phyloP scores from a whole-genome alignment of 2,797 vertebrate genomes.

The Sebastes nivosus region DNA sequence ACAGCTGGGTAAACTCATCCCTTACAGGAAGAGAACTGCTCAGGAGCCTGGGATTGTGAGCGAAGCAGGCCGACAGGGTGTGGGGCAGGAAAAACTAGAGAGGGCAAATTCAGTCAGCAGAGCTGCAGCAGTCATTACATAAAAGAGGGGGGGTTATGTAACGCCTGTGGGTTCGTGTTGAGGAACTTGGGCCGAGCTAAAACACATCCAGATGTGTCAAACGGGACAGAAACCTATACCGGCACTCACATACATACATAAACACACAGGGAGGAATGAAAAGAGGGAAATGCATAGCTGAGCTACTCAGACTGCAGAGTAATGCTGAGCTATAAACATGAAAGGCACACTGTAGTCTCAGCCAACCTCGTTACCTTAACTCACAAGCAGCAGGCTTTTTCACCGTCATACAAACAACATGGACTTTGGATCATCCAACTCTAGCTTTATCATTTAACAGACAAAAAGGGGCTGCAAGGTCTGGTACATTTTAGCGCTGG shows the following conservation, averaged over 20 bases:
- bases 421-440: not conserved
- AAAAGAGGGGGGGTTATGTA: constrained; percentile 78
- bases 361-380: constrained; percentile 58
- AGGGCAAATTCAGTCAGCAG: constrained; percentile 71
- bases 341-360: constrained; percentile 57
- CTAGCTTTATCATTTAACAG: not conserved
- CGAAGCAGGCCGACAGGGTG: constrained; percentile 57
- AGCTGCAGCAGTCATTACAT: constrained; percentile 82
- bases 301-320: constrained; percentile 65
- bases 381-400: constrained; percentile 39
- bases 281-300: constrained; percentile 20
- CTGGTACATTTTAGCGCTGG: not conserved
- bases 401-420: not conserved
- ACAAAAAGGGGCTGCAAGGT: not conserved
- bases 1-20: constrained; percentile 45
- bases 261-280: constrained; percentile 6
- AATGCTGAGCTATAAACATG: constrained; percentile 73
- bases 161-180: constrained; percentile 75
- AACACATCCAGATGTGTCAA: constrained; percentile 80
- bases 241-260: constrained; percentile 1
- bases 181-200: constrained; percentile 70
- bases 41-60: constrained; percentile 20
- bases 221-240: constrained; percentile 63
- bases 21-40: constrained; percentile 43
- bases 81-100: constrained; percentile 66